phyloP scores from a whole-genome alignment of 2,888 invertebrate genomes.

The Scaptomyza flava region DNA sequence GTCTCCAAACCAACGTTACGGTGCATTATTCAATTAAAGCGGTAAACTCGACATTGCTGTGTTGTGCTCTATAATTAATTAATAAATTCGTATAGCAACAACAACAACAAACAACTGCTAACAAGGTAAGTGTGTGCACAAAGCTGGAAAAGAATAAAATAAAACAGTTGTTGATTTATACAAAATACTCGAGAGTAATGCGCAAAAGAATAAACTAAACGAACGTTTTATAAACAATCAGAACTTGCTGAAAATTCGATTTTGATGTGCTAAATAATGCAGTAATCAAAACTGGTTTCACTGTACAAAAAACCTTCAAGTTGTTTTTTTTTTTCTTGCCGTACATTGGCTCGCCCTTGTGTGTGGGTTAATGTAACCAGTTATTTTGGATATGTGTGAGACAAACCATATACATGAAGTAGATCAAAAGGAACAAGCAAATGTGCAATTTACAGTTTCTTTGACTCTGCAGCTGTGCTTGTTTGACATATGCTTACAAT shows the following conservation, averaged over 20 bases:
- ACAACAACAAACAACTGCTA: conserved; percentile 9
- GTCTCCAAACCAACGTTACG: conserved; percentile 57
- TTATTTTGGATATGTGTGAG: conserved; percentile 25
- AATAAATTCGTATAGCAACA: conserved; percentile 40
- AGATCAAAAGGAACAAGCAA: conserved; percentile 16
- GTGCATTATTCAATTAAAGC: conserved; percentile 41
- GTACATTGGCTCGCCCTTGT: conserved; percentile 46
- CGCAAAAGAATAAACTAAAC: conserved; percentile 13
- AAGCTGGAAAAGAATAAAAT: conserved; percentile 3
- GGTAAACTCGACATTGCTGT: conserved; percentile 16
- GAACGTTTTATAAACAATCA: not conserved
- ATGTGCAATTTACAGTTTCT: conserved; percentile 24
- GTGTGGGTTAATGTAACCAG: conserved; percentile 63
- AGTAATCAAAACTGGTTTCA: conserved; percentile 47
- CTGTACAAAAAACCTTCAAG: conserved; percentile 17
- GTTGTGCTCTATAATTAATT: conserved; percentile 36
- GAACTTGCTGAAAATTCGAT: conserved; percentile 19
- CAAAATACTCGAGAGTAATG: conserved; percentile 19
- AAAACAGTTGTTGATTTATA: conserved; percentile 2
- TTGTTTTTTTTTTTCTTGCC: conserved; percentile 11
- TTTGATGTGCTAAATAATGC: conserved; percentile 21
- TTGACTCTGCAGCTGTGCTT: conserved; percentile 12
- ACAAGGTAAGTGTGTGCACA: conserved; percentile 64
- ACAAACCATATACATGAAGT: conserved; percentile 1
- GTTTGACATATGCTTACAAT: too few relatives aligned